Conservation (phyloP, 30 jellyfish, hydroid and myxozoan species). For the Chrysaora quinquecirrha region DNA sequence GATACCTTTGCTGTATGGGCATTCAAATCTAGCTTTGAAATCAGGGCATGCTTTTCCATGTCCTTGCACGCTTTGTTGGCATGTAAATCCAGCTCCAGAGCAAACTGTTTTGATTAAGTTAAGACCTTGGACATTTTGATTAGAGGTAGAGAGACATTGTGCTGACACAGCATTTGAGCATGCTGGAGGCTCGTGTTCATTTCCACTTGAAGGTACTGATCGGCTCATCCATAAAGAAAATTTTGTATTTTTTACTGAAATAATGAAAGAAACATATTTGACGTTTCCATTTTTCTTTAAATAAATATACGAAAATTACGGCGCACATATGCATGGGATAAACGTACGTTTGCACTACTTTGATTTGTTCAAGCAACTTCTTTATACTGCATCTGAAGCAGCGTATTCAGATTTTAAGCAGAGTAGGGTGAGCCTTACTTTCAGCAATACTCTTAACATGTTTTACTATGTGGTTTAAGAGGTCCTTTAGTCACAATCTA, state of each 20-base stretch:
- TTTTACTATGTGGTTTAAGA: no score
- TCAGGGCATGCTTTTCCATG: constrained; percentile 79
- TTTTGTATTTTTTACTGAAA: constrained; percentile 62
- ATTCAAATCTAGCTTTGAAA: constrained; percentile 85
- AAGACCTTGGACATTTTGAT: constrained; percentile 45
- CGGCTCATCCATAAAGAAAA: constrained; percentile 82
- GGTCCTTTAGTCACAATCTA: no score
- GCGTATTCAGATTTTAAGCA: no score
- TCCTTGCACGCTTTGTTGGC: constrained; percentile 72
- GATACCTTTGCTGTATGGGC: constrained; percentile 86
- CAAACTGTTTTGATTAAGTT: constrained; percentile 64
- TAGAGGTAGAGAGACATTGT: constrained; percentile 71
- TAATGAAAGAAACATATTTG: no score
- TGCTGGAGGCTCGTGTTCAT: constrained; percentile 41
- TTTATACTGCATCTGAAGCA: no score
- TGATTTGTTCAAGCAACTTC: no score
- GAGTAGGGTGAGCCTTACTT: no score
- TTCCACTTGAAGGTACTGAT: constrained; percentile 51
- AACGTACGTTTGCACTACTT: no score
- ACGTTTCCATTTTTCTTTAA: no score
- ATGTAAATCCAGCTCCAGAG: constrained; percentile 64
- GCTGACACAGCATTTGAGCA: constrained; percentile 65
- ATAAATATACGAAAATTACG: no score
- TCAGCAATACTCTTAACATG: no score
- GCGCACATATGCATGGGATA: no score